Evolutionary conservation across 2,113 vertebrate species (phyloP).

Genomic region (Beaufortia kweichowensis): DNA sequence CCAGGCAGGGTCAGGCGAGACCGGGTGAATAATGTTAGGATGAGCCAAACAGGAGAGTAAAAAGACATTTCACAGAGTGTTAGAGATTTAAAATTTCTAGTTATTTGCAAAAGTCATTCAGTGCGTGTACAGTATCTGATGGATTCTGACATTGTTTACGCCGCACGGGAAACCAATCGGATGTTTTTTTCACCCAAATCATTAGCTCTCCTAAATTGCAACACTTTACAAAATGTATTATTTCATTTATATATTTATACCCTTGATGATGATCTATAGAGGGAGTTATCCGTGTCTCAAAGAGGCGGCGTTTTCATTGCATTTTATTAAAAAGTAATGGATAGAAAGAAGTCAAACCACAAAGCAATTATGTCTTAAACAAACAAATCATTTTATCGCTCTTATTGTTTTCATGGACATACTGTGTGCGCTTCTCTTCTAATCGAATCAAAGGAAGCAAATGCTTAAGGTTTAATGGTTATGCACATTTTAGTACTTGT

Average conservation of each 20-base stretch:
- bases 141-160: slow-evolving; percentile 39
- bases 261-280: slow-evolving; percentile 60
- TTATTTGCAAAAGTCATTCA: slow-evolving; percentile 32
- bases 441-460: slow-evolving; percentile 47
- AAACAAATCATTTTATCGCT: slow-evolving; percentile 60
- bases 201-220: slow-evolving; percentile 50
- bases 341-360: slow-evolving; percentile 60
- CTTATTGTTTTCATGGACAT: slow-evolving; percentile 59
- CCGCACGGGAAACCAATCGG: slow-evolving; percentile 44
- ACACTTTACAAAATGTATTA: slow-evolving; percentile 57
- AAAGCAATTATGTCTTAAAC: slow-evolving; percentile 58
- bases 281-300: slow-evolving; percentile 49
- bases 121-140: slow-evolving; percentile 24
- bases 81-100: neutral
- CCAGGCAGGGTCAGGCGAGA: slow-evolving; percentile 34
- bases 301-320: slow-evolving; percentile 56
- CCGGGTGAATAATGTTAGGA: slow-evolving; percentile 25
- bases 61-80: neutral
- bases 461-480: slow-evolving; percentile 46
- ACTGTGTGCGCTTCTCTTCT: slow-evolving; percentile 53
- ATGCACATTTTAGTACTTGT: neutral
- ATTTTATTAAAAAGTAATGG: slow-evolving; percentile 63
- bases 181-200: slow-evolving; percentile 40
- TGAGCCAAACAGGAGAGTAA: slow-evolving; percentile 12
- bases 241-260: slow-evolving; percentile 53